Evolutionary conservation across 2,113 vertebrate species (phyloP).

Genomic region (Meles meles): DNA sequence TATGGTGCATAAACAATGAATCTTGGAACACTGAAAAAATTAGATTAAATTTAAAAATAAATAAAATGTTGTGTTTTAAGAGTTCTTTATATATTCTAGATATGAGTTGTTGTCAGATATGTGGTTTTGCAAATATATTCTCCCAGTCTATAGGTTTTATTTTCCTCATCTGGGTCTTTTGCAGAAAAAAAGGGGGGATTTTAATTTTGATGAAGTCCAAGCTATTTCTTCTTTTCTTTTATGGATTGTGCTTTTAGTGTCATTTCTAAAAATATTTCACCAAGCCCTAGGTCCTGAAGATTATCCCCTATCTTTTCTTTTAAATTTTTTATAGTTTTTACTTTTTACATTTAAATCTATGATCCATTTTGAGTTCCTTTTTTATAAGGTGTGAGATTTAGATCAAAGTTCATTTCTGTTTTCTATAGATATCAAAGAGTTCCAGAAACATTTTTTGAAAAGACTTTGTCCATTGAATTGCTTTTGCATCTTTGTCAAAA

Average conservation of each 20-base stretch:
- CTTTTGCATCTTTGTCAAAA: neutral
- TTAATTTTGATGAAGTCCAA: neutral
- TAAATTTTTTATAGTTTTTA: neutral
- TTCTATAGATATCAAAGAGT: neutral
- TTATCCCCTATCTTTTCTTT: neutral
- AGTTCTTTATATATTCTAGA: neutral
- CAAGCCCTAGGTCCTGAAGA: neutral
- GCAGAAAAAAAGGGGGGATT: neutral
- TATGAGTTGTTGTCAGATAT: neutral
- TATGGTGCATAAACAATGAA: too few species aligned
- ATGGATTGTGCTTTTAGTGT: neutral
- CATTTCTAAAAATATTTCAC: neutral
- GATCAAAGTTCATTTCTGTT: neutral
- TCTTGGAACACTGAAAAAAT: too few species aligned
- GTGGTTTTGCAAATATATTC: constrained; percentile 6
- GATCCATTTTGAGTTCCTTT: neutral
- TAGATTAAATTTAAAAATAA: too few species aligned
- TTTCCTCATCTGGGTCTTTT: neutral
- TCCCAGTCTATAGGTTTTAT: neutral
- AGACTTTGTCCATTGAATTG: neutral
- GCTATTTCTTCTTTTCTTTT: neutral
- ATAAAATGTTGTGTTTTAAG: neutral
- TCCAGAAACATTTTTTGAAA: neutral
- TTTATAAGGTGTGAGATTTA: neutral
- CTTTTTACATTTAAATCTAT: neutral